A percentile compares a stretch with the other conserved stretches of the same genome.
These are phyloP conservation scores for Rostratula benghalensis DNA, from an alignment of 2,113 vertebrate genomes.

Conservation along the genomic window DNA sequence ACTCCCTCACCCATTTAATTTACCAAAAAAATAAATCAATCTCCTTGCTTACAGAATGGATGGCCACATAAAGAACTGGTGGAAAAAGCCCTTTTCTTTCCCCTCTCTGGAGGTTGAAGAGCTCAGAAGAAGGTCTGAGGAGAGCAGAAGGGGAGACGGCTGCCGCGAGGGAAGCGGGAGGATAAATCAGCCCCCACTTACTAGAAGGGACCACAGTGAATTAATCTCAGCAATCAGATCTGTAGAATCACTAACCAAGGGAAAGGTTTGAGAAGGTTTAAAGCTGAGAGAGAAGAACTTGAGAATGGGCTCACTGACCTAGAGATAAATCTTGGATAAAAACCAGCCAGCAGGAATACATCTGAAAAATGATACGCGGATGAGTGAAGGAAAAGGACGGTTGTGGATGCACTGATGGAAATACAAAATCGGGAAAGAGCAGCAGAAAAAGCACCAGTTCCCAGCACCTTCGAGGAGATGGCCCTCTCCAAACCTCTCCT, in stretches of 20 bases:
- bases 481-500: neutral
- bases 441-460: neutral
- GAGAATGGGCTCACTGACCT: slow-evolving; percentile 3
- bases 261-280: neutral
- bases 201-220: neutral
- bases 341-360: neutral
- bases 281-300: neutral
- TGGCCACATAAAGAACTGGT: accelerated
- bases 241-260: neutral
- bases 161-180: neutral
- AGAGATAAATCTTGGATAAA: slow-evolving; percentile 10
- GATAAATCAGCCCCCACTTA: neutral
- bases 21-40: neutral
- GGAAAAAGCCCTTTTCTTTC: neutral
- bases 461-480: neutral
- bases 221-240: neutral
- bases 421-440: neutral
- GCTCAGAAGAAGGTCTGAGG: neutral
- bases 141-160: neutral
- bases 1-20: neutral
- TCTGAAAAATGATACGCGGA: neutral
- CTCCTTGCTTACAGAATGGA: neutral
- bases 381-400: neutral
- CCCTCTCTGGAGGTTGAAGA: neutral
- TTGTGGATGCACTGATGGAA: neutral